phyloP scores from a whole-genome alignment of 2,888 invertebrate genomes.

The Phengaris alcon region DNA sequence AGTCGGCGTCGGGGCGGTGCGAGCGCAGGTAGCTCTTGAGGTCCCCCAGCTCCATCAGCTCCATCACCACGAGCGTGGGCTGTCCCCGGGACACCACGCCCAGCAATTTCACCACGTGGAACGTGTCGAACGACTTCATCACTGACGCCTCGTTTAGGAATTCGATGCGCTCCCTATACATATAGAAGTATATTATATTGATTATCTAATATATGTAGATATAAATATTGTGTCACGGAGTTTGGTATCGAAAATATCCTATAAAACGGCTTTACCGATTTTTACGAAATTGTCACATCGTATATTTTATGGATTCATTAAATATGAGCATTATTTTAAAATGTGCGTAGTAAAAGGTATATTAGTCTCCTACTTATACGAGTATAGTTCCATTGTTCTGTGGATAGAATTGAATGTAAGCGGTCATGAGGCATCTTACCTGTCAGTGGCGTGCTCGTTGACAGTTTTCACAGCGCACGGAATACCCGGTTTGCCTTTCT shows the following conservation, averaged over 20 bases:
- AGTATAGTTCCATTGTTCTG: no score
- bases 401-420: not conserved
- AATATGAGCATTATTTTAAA: no score
- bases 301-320: no score
- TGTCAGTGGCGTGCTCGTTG: slow-evolving; percentile 91
- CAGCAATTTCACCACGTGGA: slow-evolving; percentile 93
- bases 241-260: no score
- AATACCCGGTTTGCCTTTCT: slow-evolving; percentile 81
- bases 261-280: no score
- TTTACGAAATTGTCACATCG: no score
- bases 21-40: slow-evolving; percentile 93
- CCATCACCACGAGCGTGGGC: slow-evolving; percentile 98
- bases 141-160: slow-evolving; percentile 97
- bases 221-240: no score
- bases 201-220: no score
- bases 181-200: no score
- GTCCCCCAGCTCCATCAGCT: slow-evolving; percentile 96
- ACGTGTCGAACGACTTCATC: slow-evolving; percentile 96
- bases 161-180: slow-evolving; percentile 87
- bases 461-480: slow-evolving; percentile 95
- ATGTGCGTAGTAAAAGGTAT: no score
- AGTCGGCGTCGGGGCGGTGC: slow-evolving; percentile 87
- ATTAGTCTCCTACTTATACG: no score
- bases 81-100: slow-evolving; percentile 97
- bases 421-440: slow-evolving; percentile 54